Conservation (phyloP, 2,797 vertebrate genomes). For the Remorina albescens region DNA sequence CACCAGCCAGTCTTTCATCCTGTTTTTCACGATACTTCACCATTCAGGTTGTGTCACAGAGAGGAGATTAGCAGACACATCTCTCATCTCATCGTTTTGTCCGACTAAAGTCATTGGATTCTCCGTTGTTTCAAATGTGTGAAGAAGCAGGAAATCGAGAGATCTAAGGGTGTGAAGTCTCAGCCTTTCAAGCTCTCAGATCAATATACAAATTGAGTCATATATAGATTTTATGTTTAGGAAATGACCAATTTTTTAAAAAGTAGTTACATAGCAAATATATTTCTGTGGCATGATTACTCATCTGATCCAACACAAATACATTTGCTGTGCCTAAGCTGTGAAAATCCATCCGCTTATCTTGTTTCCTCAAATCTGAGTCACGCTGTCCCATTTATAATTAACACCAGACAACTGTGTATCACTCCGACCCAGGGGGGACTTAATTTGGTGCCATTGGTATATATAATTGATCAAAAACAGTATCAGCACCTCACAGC, state of each 20-base stretch:
- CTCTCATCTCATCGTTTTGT: constrained; percentile 10
- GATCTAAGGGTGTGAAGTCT: neutral
- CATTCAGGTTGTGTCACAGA: constrained; percentile 42
- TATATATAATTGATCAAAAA: constrained; percentile 21
- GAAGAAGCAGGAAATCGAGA: neutral
- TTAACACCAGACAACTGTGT: constrained; percentile 22
- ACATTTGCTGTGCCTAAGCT: neutral
- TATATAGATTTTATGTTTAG: neutral
- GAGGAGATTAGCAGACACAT: constrained; percentile 33
- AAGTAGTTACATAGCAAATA: neutral
- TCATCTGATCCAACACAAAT: neutral
- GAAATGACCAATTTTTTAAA: neutral
- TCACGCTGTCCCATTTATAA: constrained; percentile 14
- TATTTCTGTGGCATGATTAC: neutral
- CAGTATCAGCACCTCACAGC: constrained; percentile 26
- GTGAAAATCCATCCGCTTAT: neutral
- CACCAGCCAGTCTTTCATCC: constrained; percentile 40
- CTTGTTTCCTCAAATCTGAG: neutral
- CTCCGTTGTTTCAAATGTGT: neutral
- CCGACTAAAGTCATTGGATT: constrained; percentile 6
- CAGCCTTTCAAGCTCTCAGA: neutral
- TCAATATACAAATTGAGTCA: neutral
- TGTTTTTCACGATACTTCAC: constrained; percentile 30
- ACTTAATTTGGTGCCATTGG: neutral
- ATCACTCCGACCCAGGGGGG: neutral